Percentiles rank a stretch among this genome's conserved stretches.
Conservation (phyloP, 2,797 vertebrate genomes). For the Smutsia gigantea region DNA sequence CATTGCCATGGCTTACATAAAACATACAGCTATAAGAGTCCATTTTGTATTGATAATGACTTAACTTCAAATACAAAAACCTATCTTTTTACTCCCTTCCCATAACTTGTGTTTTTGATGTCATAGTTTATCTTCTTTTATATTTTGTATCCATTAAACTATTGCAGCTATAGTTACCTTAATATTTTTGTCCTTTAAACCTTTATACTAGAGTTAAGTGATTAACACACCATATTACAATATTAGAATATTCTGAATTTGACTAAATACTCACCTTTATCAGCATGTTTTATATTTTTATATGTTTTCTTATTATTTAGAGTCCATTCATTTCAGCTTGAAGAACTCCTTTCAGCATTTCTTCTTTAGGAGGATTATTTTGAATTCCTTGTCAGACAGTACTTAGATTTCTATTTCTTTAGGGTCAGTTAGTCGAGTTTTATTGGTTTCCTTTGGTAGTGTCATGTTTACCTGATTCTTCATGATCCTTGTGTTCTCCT, state of each 20-base stretch:
- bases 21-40: neutral
- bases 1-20: neutral
- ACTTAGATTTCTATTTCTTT: neutral
- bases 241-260: neutral
- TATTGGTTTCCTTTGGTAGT: neutral
- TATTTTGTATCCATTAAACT: neutral
- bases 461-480: neutral
- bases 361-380: neutral
- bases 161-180: neutral
- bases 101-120: neutral
- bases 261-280: neutral
- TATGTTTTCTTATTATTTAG: neutral
- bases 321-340: neutral
- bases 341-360: neutral
- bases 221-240: neutral
- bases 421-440: neutral
- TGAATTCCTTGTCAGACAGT: neutral
- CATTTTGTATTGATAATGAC: neutral
- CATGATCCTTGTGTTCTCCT: neutral
- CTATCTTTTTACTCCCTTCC: neutral
- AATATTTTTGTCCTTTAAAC: neutral
- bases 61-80: neutral
- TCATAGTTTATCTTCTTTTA: neutral
- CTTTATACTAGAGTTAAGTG: neutral
- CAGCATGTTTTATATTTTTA: neutral